Evolutionary conservation across 2,888 invertebrate species (phyloP).

Genomic region (Melolontha melolontha): DNA sequence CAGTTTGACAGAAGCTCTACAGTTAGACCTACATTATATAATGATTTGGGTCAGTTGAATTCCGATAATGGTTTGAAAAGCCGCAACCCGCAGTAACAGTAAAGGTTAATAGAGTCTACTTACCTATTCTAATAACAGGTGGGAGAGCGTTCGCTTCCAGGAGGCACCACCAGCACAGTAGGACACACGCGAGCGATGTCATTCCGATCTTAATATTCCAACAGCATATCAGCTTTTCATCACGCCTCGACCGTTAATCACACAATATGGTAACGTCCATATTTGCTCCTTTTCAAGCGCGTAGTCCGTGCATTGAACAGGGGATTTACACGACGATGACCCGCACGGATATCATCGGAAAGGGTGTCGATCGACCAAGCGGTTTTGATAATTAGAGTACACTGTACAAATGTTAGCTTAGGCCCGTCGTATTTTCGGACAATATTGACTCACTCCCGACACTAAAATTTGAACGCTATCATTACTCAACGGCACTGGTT

Average conservation of each 20-base stretch:
- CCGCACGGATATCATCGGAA: background rate
- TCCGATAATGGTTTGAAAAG: slow-evolving; percentile 1
- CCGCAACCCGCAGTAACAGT: background rate
- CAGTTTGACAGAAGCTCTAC: too few relatives aligned
- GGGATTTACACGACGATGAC: slow-evolving; percentile 2
- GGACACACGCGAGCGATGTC: slow-evolving; percentile 48
- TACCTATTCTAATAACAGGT: slow-evolving; percentile 76
- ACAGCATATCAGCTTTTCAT: slow-evolving; percentile 50
- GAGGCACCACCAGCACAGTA: slow-evolving; percentile 52
- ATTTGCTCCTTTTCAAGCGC: slow-evolving; percentile 48
- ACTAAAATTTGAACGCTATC: slow-evolving; percentile 52
- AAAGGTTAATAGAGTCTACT: slow-evolving; percentile 52
- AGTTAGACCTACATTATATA: too few relatives aligned
- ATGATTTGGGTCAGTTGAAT: background rate
- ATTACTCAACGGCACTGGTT: slow-evolving; percentile 52
- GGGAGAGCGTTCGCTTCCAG: slow-evolving; percentile 67
- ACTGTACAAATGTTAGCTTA: slow-evolving; percentile 45
- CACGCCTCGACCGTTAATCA: slow-evolving; percentile 25
- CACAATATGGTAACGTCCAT: slow-evolving; percentile 41
- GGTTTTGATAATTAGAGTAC: slow-evolving; percentile 53
- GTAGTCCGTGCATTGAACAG: slow-evolving; percentile 47
- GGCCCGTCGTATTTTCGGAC: slow-evolving; percentile 24
- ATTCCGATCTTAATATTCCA: slow-evolving; percentile 50
- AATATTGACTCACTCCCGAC: slow-evolving; percentile 54
- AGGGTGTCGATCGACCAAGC: slow-evolving; percentile 41